phyloP scores from a whole-genome alignment of 2,888 invertebrate species.

The Pammene fasciana region DNA sequence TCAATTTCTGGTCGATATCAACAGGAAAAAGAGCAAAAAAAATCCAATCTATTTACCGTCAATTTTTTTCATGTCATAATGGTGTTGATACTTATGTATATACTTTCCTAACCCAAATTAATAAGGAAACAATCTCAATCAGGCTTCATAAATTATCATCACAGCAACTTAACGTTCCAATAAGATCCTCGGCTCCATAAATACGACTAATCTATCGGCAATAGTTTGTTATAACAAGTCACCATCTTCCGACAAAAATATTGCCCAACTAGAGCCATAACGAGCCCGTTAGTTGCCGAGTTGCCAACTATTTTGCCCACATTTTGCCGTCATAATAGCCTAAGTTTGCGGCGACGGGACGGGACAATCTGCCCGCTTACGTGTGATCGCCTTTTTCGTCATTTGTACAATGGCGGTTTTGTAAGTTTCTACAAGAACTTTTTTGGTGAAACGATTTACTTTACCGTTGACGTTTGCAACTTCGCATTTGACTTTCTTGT shows the following conservation, averaged over 20 bases:
- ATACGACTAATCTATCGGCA: constrained; percentile 60
- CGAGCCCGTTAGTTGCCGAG: constrained; percentile 72
- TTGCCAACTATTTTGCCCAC: constrained; percentile 65
- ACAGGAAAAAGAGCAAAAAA: too few relatives aligned
- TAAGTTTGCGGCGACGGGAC: constrained; percentile 64
- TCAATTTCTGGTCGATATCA: too few relatives aligned
- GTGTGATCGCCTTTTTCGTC: constrained; percentile 59
- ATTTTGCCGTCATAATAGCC: constrained; percentile 79
- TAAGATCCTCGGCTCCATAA: constrained; percentile 27
- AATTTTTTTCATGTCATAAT: too few relatives aligned
- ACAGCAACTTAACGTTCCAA: constrained; percentile 27
- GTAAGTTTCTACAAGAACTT: constrained; percentile 32
- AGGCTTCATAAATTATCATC: constrained; percentile 7
- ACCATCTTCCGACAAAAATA: constrained; percentile 75
- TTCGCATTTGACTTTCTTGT: not conserved
- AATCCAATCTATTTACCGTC: too few relatives aligned
- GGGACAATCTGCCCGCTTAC: constrained; percentile 65
- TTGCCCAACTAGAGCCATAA: constrained; percentile 80
- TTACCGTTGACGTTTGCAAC: constrained; percentile 1
- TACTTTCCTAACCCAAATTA: constrained; percentile 5
- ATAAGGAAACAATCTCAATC: constrained; percentile 16
- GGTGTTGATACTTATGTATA: not conserved
- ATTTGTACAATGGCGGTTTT: constrained; percentile 46
- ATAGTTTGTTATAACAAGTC: constrained; percentile 71
- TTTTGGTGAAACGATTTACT: constrained; percentile 29